Evolutionary conservation across 2,797 vertebrate species (phyloP).

Genomic region (Carapus acus): DNA sequence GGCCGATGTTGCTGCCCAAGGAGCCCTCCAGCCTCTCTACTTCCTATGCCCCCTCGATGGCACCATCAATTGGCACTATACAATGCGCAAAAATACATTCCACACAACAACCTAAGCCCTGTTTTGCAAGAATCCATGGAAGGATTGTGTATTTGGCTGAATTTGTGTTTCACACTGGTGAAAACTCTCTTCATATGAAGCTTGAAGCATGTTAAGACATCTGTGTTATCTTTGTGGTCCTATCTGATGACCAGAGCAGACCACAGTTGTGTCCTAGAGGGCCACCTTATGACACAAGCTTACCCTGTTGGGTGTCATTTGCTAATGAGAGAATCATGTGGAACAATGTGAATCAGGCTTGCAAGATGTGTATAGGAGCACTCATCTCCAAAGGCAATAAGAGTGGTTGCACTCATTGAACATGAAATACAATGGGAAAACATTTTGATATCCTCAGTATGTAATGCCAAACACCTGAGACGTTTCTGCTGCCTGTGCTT

Average conservation of each 20-base stretch:
- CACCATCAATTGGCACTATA: constrained; percentile 34
- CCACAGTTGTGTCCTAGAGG: constrained; percentile 49
- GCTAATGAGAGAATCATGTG: constrained; percentile 26
- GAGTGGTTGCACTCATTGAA: neutral
- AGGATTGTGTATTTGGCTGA: constrained; percentile 37
- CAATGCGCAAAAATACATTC: constrained; percentile 6
- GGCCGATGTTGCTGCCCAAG: constrained; percentile 50
- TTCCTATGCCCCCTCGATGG: constrained; percentile 26
- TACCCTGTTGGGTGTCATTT: constrained; percentile 44
- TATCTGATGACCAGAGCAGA: constrained; percentile 40
- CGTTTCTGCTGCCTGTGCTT: constrained; percentile 47
- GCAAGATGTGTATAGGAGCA: constrained; percentile 1
- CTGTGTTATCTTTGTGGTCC: constrained; percentile 29
- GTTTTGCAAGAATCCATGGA: constrained; percentile 31
- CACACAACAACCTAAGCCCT: neutral
- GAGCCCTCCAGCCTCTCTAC: constrained; percentile 36
- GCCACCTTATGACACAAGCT: constrained; percentile 41
- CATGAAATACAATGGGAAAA: neutral
- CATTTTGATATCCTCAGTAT: constrained; percentile 20
- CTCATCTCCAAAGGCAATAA: neutral
- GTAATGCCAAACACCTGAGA: constrained; percentile 30
- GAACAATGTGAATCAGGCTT: constrained; percentile 28
- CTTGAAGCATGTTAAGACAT: constrained; percentile 54
- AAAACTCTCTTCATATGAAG: no score
- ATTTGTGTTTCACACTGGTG: constrained; percentile 22